phyloP scores from a whole-genome alignment of 2,797 vertebrate species.

The Menidia menidia region DNA sequence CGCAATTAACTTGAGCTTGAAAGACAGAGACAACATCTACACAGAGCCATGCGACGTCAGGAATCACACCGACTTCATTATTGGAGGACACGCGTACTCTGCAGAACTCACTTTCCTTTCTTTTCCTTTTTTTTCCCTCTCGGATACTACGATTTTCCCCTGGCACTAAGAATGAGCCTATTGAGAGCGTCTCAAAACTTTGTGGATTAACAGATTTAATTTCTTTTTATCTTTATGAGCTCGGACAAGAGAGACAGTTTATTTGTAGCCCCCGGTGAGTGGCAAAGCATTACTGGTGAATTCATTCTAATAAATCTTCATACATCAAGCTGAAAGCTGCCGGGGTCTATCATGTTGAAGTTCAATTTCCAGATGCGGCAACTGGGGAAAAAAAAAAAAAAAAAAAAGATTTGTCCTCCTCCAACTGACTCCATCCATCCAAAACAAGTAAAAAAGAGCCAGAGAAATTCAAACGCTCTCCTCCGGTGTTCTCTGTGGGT shows the following conservation, averaged over 20 bases:
- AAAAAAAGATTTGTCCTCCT: slow-evolving; percentile 37
- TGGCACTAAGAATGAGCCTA: slow-evolving; percentile 48
- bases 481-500: slow-evolving; percentile 44
- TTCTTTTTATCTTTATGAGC: slow-evolving; percentile 73
- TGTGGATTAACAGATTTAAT: slow-evolving; percentile 74
- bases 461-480: slow-evolving; percentile 55
- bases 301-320: slow-evolving; percentile 67
- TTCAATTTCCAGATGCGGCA: slow-evolving; percentile 59
- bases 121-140: too few species aligned
- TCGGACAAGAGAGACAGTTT: slow-evolving; percentile 58
- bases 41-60: slow-evolving; percentile 36
- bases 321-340: slow-evolving; percentile 53
- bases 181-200: slow-evolving; percentile 61
- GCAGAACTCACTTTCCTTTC: slow-evolving; percentile 28
- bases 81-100: slow-evolving; percentile 37
- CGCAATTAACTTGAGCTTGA: slow-evolving; percentile 77
- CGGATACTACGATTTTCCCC: slow-evolving; percentile 49
- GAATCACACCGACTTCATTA: slow-evolving; percentile 67
- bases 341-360: slow-evolving; percentile 57
- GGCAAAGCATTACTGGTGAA: slow-evolving; percentile 57
- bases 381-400: slow-evolving; percentile 20
- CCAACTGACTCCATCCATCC: slow-evolving; percentile 36
- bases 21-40: slow-evolving; percentile 74
- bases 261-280: slow-evolving; percentile 60
- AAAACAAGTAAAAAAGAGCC: slow-evolving; percentile 56